A percentile compares a stretch with the other conserved stretches of the same genome.
phyloP scores from a whole-genome alignment of 2,113 vertebrate species.

The Equus przewalskii region DNA sequence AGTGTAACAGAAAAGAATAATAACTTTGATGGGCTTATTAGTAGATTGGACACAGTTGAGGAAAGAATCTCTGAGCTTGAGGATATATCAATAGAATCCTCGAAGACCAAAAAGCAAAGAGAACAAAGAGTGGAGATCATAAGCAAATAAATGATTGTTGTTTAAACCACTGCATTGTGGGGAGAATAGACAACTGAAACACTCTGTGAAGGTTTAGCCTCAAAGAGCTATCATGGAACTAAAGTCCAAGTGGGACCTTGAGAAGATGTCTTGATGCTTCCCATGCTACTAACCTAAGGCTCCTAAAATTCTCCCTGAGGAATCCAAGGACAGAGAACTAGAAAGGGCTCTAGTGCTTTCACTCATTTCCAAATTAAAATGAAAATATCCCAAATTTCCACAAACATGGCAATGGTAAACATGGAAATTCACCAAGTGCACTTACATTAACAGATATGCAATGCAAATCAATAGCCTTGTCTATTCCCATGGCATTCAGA shows the following conservation, averaged over 20 bases:
- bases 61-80: neutral
- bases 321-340: neutral
- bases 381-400: neutral
- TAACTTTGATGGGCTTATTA: neutral
- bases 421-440: neutral
- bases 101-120: constrained; percentile 3
- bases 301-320: neutral
- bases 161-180: neutral
- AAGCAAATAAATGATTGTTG: neutral
- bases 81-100: neutral
- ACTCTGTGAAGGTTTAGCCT: neutral
- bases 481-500: neutral
- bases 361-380: neutral
- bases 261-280: neutral
- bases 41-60: neutral
- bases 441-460: neutral
- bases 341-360: neutral
- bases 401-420: neutral
- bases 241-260: neutral
- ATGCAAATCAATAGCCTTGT: neutral
- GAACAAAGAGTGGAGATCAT: neutral
- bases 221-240: neutral
- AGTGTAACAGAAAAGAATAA: neutral
- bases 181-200: neutral
- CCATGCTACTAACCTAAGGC: neutral